Evolutionary conservation across 1,140 invertebrate species (phyloP).

Genomic region (Agrilus planipennis): DNA sequence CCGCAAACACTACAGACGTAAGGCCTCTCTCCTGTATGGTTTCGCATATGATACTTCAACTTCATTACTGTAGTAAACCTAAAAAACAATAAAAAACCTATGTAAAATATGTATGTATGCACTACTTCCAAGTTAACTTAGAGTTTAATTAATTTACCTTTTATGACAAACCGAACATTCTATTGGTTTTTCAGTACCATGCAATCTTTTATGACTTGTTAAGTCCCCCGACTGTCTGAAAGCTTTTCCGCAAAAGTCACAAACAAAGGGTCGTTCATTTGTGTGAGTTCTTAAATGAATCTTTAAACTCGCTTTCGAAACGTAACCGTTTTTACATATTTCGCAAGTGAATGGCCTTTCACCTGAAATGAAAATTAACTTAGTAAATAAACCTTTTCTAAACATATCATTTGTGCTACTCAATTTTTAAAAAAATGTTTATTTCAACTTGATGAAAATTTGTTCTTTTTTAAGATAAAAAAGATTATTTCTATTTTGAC

Average conservation of each 20-base stretch:
- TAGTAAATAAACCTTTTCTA: too few species aligned
- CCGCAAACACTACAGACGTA: constrained; percentile 51
- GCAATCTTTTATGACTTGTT: constrained; percentile 32
- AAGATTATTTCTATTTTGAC: background rate
- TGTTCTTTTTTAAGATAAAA: too few species aligned
- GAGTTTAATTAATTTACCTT: constrained; percentile 20
- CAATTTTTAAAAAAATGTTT: too few species aligned
- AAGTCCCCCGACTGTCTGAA: constrained; percentile 31
- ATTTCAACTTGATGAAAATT: too few species aligned
- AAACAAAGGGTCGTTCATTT: constrained; percentile 42
- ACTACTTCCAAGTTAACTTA: background rate
- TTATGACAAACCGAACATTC: constrained; percentile 31
- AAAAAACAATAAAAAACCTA: constrained; percentile 11
- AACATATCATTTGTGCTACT: too few species aligned
- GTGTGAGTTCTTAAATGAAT: constrained; percentile 51
- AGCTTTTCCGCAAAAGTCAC: constrained; percentile 37
- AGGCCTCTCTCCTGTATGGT: constrained; percentile 48
- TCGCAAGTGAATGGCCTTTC: constrained; percentile 33
- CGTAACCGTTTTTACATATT: constrained; percentile 34
- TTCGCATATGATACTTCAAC: constrained; percentile 47
- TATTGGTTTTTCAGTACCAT: constrained; percentile 33
- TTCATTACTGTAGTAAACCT: constrained; percentile 34
- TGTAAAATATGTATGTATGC: background rate
- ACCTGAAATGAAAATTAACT: too few species aligned
- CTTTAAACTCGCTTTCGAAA: constrained; percentile 37